Percentiles rank a stretch among this genome's conserved stretches.
phyloP scores from a whole-genome alignment of 2,888 invertebrate species.

The Eupithecia abbreviata region DNA sequence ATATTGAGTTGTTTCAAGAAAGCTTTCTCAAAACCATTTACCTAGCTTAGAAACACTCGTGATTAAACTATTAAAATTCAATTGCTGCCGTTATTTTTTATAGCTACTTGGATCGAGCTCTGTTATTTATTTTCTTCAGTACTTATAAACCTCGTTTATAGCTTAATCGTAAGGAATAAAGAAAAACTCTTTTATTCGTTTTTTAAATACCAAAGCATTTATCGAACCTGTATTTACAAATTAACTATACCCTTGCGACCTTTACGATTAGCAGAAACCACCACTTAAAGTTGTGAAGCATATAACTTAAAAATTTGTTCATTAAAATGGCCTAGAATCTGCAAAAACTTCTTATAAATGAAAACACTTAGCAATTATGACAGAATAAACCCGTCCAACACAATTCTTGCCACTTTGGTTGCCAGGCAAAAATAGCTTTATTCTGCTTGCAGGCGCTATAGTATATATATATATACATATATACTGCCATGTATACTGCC shows the following conservation, averaged over 20 bases:
- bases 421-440: neutral
- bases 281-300: neutral
- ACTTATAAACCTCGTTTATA: neutral
- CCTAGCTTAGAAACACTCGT: constrained; percentile 6
- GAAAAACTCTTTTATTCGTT: neutral
- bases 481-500: too few species aligned
- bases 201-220: neutral
- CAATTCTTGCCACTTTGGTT: neutral
- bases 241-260: neutral
- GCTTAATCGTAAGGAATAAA: neutral
- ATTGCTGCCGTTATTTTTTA: constrained; percentile 4
- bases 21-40: neutral
- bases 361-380: neutral
- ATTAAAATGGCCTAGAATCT: neutral
- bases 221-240: neutral
- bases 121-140: constrained; percentile 14
- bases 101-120: constrained; percentile 5
- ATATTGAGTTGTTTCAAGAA: neutral
- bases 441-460: neutral
- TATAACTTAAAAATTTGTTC: neutral
- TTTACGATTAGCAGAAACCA: neutral
- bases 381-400: neutral
- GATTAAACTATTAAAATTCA: constrained; percentile 12
- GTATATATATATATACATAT: too few species aligned
- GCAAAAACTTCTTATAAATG: neutral